Evolutionary conservation across 1,140 invertebrate species (phyloP).

Genomic region (Lepidurus apus): DNA sequence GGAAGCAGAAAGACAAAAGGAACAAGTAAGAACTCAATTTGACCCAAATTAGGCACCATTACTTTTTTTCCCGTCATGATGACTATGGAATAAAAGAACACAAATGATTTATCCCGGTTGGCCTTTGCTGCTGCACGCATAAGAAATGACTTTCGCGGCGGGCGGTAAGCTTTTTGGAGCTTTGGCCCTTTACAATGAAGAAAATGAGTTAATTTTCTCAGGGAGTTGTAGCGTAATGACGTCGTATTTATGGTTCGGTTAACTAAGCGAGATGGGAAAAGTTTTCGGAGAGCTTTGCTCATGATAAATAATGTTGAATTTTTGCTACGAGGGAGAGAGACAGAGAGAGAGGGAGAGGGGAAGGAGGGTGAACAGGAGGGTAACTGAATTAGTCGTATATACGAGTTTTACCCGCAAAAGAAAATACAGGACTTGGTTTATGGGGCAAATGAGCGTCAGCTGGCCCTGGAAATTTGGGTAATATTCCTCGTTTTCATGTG

Average conservation of each 20-base stretch:
- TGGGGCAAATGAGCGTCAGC: conserved; percentile 17
- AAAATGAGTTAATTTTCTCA: conserved; percentile 12
- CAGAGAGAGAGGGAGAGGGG: too few species aligned
- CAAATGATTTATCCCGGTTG: not conserved
- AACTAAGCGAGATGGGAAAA: not conserved
- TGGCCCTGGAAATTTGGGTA: not conserved
- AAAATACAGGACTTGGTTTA: not conserved
- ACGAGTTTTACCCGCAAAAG: not conserved
- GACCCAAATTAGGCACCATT: conserved; percentile 9
- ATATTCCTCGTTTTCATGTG: not conserved
- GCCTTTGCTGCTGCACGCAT: not conserved
- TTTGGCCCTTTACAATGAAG: not conserved
- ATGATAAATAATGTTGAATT: too few species aligned
- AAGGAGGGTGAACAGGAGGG: not conserved
- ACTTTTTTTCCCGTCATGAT: not conserved
- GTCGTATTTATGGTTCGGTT: conserved; percentile 5
- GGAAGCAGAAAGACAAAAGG: not conserved
- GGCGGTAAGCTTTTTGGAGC: conserved; percentile 1
- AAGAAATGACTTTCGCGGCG: conserved; percentile 14
- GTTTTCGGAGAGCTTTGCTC: not conserved
- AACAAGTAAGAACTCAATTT: not conserved
- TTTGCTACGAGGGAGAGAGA: too few species aligned
- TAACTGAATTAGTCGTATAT: conserved; percentile 3
- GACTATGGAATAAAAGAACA: conserved; percentile 1
- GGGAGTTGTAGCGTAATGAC: not conserved